A percentile compares a stretch with the other conserved stretches of the same genome.
phyloP scores from a whole-genome alignment of 2,113 vertebrate species.

The Synodontis membranacea region DNA sequence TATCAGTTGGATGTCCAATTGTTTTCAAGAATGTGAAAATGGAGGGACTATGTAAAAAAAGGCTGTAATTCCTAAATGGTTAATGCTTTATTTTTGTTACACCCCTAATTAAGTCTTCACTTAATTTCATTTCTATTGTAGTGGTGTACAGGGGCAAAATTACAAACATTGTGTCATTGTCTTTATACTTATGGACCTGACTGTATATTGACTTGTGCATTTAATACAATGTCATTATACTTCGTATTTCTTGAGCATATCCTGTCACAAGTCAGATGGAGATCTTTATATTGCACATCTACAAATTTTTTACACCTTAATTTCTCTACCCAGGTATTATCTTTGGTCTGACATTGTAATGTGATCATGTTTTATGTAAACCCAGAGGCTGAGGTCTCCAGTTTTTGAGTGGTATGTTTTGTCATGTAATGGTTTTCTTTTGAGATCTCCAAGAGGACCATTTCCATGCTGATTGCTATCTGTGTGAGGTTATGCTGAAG shows the following conservation, averaged over 20 bases:
- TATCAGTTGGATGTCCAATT: not conserved
- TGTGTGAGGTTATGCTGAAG: slow-evolving; percentile 30
- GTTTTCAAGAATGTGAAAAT: not conserved
- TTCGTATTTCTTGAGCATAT: not conserved
- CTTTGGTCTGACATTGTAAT: slow-evolving; percentile 37
- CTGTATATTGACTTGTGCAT: not conserved
- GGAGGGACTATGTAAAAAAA: not conserved
- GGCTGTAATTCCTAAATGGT: not conserved
- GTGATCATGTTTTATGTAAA: slow-evolving; percentile 43
- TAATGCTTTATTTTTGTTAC: not conserved
- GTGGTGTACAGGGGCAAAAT: not conserved
- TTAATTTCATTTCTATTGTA: not conserved
- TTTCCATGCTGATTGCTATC: slow-evolving; percentile 29
- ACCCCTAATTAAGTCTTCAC: not conserved
- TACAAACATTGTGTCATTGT: not conserved
- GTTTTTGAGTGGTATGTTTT: slow-evolving; percentile 33
- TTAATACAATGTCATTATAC: not conserved
- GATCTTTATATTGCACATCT: slow-evolving; percentile 10
- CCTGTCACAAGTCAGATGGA: not conserved
- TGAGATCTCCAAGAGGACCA: slow-evolving; percentile 7
- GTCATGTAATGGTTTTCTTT: slow-evolving; percentile 17
- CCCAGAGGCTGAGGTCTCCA: slow-evolving; percentile 14
- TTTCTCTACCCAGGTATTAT: slow-evolving; percentile 39
- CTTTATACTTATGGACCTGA: not conserved
- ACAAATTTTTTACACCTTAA: slow-evolving; percentile 28